Conservation (phyloP, 2,113 vertebrate genomes). For the Entomyzon cyanotis region DNA sequence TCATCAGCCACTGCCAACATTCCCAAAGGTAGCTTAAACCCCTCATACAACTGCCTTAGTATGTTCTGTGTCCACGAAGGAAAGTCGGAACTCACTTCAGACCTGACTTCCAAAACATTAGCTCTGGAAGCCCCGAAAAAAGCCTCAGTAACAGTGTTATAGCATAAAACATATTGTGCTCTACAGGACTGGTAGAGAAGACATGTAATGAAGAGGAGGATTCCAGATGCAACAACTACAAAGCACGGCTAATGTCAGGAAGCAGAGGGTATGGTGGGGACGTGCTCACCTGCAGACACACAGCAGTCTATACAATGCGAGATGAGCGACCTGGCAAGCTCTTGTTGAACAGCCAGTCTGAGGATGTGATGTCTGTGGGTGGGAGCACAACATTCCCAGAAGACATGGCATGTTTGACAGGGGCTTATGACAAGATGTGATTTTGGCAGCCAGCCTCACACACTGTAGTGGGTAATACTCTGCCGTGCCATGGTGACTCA, state of each 20-base stretch:
- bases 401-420: rapidly evolving
- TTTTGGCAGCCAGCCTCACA: not conserved
- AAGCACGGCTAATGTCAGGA: not conserved
- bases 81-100: not conserved
- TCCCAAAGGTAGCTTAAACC: not conserved
- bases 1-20: not conserved
- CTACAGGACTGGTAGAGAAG: not conserved
- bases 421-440: not conserved
- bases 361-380: not conserved
- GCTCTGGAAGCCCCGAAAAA: not conserved
- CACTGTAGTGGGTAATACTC: not conserved
- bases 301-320: not conserved
- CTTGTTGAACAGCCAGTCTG: not conserved
- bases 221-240: not conserved
- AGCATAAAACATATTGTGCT: not conserved
- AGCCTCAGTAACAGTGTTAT: not conserved
- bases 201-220: not conserved
- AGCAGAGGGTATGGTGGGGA: not conserved
- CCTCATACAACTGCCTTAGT: not conserved
- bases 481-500: rapidly evolving
- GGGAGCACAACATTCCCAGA: not conserved
- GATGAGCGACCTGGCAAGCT: rapidly evolving
- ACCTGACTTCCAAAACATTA: not conserved
- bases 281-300: not conserved
- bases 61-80: not conserved